Evolutionary conservation across 1,140 invertebrate genomes (phyloP).

Genomic region (Lamellibrachia luymesi): DNA sequence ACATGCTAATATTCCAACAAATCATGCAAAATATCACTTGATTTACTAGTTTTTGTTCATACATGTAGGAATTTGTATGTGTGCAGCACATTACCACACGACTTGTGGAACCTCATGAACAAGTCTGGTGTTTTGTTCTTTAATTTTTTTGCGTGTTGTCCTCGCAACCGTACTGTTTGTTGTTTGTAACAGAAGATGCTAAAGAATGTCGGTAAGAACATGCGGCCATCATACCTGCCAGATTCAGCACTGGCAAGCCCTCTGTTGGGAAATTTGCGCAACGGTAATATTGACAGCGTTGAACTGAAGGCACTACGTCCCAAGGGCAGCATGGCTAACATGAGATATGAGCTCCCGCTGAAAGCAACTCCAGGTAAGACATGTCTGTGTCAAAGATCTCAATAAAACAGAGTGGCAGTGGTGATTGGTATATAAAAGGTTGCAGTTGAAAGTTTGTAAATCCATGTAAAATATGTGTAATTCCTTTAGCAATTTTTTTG

Average conservation of each 20-base stretch:
- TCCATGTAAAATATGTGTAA: too few species aligned
- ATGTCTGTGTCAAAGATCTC: not conserved
- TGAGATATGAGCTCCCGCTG: slow-evolving; percentile 26
- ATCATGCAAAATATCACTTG: too few species aligned
- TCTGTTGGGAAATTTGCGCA: slow-evolving; percentile 16
- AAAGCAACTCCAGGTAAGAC: slow-evolving; percentile 25
- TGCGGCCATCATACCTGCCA: slow-evolving; percentile 30
- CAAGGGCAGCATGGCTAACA: slow-evolving; percentile 22
- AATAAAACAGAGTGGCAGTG: not conserved
- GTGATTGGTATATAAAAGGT: not conserved
- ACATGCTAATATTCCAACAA: too few species aligned
- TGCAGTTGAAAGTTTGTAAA: not conserved
- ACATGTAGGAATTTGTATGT: too few species aligned
- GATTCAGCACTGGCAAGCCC: slow-evolving; percentile 29
- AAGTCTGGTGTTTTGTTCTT: not conserved
- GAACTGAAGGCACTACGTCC: slow-evolving; percentile 16
- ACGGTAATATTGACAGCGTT: not conserved
- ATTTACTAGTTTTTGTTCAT: too few species aligned
- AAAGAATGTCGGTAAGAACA: slow-evolving; percentile 33
- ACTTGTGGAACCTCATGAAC: not conserved
- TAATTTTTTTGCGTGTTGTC: not conserved
- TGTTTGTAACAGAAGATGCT: slow-evolving; percentile 35
- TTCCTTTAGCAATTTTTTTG: too few species aligned
- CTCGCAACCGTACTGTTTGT: not conserved
- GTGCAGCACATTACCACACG: too few species aligned